Conservation (phyloP, 2,797 vertebrate genomes). For the Galago senegalensis region DNA sequence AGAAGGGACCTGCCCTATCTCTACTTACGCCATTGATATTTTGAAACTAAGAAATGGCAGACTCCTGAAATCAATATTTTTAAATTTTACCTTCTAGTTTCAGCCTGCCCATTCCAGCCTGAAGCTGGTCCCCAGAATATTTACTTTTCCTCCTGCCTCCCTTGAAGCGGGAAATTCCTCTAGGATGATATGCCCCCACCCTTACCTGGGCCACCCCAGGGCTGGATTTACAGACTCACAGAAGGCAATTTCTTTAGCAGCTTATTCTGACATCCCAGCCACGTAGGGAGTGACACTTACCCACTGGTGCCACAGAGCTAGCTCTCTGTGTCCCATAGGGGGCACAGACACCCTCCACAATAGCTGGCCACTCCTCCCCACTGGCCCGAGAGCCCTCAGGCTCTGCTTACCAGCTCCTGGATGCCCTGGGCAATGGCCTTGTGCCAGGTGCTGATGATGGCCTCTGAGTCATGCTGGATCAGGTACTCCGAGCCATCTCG, state of each 20-base stretch:
- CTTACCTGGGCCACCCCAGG: neutral
- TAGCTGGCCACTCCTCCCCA: neutral
- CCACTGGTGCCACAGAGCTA: neutral
- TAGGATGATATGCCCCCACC: neutral
- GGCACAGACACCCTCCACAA: neutral
- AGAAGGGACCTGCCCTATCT: neutral
- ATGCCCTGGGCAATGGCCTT: conserved; percentile 93
- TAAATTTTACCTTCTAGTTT: neutral
- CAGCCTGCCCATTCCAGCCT: neutral
- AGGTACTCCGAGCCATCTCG: conserved; percentile 95
- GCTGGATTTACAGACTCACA: neutral
- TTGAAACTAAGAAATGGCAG: neutral
- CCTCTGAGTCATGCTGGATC: conserved; percentile 96
- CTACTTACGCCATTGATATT: neutral
- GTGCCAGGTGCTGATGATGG: conserved; percentile 94
- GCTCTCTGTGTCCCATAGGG: neutral
- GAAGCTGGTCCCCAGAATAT: neutral
- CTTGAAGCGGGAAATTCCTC: neutral
- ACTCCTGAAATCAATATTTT: neutral
- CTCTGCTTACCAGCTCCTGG: conserved; percentile 89
- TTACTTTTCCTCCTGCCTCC: neutral
- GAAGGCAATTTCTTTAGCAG: conserved; percentile 5
- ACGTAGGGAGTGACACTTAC: neutral
- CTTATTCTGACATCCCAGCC: neutral
- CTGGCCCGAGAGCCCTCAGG: neutral